Evolutionary conservation across 1,140 invertebrate species (phyloP).

Genomic region (Chrysopa pallens): DNA sequence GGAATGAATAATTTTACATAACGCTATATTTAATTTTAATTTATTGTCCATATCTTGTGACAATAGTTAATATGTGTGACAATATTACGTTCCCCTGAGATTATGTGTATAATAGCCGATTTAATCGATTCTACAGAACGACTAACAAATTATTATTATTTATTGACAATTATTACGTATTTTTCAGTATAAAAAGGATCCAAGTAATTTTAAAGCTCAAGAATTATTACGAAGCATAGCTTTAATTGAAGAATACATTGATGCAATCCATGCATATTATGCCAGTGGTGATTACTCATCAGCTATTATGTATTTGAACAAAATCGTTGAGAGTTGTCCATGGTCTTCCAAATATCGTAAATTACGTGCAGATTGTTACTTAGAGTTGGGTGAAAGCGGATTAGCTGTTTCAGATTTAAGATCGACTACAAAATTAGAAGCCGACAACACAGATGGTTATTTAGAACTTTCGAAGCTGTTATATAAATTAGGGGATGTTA

Average conservation of each 20-base stretch:
- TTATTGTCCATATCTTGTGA: too few species aligned
- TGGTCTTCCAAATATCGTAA: conserved; percentile 76
- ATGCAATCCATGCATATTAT: conserved; percentile 45
- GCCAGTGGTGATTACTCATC: conserved; percentile 43
- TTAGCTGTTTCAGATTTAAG: conserved; percentile 83
- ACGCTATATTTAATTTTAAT: too few species aligned
- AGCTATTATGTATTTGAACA: conserved; percentile 50
- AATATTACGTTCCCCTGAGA: too few species aligned
- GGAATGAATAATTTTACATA: too few species aligned
- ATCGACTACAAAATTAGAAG: conserved; percentile 72
- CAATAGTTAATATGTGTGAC: too few species aligned
- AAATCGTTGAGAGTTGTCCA: conserved; percentile 71
- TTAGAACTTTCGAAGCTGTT: conserved; percentile 66
- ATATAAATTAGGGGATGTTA: conserved; percentile 81
- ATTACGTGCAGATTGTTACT: conserved; percentile 69
- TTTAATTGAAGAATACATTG: conserved; percentile 43
- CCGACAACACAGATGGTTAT: conserved; percentile 83
- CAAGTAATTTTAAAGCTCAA: conserved; percentile 57
- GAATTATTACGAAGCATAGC: conserved; percentile 43
- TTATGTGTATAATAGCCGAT: not conserved
- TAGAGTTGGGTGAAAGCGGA: conserved; percentile 57
- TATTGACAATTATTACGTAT: conserved; percentile 8
- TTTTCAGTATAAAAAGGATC: conserved; percentile 52
- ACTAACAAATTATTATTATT: not conserved
- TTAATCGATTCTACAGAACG: not conserved